Conservation (phyloP, 2,888 invertebrate genomes). For the Heteropelma amictum region DNA sequence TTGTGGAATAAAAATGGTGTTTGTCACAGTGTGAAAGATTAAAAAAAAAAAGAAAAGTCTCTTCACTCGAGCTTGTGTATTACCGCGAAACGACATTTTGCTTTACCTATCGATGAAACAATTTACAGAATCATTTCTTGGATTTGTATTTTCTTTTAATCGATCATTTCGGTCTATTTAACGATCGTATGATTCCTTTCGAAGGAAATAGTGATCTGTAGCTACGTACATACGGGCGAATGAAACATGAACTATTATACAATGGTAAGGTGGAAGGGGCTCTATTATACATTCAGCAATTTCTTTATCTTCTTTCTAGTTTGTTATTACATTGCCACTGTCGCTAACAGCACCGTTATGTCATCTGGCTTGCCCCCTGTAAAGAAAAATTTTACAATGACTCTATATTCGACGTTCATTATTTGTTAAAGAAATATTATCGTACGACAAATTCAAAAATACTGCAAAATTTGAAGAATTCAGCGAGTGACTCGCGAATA, state of each 20-base stretch:
- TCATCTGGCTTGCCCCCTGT: constrained; percentile 99
- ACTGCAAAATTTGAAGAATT: neutral
- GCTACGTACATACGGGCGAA: constrained; percentile 72
- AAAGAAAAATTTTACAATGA: constrained; percentile 69
- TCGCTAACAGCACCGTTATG: constrained; percentile 97
- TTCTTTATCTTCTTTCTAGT: constrained; percentile 24
- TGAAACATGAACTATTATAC: constrained; percentile 76
- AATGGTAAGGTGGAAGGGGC: constrained; percentile 65
- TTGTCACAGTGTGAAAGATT: neutral
- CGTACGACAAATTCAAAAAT: no score
- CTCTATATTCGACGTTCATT: no score
- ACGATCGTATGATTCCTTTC: constrained; percentile 67
- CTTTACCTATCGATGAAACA: constrained; percentile 47
- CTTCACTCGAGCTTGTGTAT: constrained; percentile 13
- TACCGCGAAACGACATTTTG: neutral
- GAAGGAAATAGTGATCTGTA: constrained; percentile 68
- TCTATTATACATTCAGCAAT: constrained; percentile 69
- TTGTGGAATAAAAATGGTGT: constrained; percentile 35
- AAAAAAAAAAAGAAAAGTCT: neutral
- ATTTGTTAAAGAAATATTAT: no score
- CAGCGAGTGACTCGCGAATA: neutral
- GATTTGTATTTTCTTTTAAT: constrained; percentile 58
- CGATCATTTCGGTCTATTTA: constrained; percentile 53
- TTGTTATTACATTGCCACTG: constrained; percentile 83
- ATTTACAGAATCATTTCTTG: constrained; percentile 67